Percentiles rank a stretch among this genome's conserved stretches.
Evolutionary conservation across 2,113 vertebrate species (phyloP).

Genomic region (Gila orcuttii): DNA sequence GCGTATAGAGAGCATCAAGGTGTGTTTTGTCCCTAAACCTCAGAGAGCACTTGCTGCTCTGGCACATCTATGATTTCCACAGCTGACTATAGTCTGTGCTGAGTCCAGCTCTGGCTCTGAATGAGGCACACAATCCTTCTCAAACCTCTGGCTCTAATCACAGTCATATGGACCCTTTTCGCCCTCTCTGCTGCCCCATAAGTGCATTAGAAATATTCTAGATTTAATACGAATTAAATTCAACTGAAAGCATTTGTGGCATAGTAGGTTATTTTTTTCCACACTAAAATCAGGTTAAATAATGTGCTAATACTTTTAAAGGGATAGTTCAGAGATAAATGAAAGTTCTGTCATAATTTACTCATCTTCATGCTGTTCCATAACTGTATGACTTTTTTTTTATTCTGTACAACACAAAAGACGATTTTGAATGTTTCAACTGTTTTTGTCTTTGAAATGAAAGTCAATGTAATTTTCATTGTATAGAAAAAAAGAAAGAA

Average conservation of each 20-base stretch:
- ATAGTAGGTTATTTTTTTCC: neutral
- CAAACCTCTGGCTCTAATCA: constrained; percentile 50
- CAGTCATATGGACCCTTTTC: neutral
- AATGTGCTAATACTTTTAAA: no score
- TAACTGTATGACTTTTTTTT: no score
- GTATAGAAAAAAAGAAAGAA: no score
- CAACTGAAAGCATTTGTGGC: neutral
- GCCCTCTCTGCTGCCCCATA: constrained; percentile 3
- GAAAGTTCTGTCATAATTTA: no score
- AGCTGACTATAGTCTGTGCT: constrained; percentile 53
- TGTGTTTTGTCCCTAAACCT: constrained; percentile 58
- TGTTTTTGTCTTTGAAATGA: no score
- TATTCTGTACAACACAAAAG: no score
- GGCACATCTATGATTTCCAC: constrained; percentile 64
- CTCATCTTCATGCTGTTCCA: no score
- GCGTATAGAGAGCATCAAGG: constrained; percentile 67
- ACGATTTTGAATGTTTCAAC: no score
- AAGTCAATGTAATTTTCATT: no score
- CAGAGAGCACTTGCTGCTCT: constrained; percentile 49
- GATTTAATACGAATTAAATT: neutral
- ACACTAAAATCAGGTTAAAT: neutral
- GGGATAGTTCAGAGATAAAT: no score
- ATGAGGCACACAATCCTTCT: constrained; percentile 58
- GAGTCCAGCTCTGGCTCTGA: constrained; percentile 46
- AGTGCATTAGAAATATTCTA: neutral